phyloP scores from a whole-genome alignment of 2,797 vertebrate species.

The Leptodactylus fallax region DNA sequence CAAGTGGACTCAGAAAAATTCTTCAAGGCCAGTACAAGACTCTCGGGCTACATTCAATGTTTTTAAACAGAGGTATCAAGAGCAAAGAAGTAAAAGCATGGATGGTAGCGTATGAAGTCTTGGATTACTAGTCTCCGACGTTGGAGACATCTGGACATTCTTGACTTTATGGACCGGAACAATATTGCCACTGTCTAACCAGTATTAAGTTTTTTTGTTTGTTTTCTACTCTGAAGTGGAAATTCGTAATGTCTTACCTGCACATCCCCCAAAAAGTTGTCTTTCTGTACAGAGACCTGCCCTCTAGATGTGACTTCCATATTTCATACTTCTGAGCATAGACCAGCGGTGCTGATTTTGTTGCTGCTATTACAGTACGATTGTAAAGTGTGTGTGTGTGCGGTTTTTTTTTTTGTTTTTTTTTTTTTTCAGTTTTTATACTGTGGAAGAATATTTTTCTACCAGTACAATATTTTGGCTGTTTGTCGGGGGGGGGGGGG shows the following conservation, averaged over 20 bases:
- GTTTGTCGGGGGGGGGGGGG: neutral
- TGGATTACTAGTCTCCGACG: neutral
- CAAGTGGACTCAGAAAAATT: conserved; percentile 63
- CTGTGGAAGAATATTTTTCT: conserved; percentile 3
- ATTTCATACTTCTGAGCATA: neutral
- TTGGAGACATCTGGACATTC: too few relatives aligned
- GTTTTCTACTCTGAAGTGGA: neutral
- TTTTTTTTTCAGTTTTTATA: neutral
- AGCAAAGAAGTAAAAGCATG: conserved; percentile 73
- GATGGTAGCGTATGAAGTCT: conserved; percentile 57
- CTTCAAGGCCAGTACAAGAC: conserved; percentile 69
- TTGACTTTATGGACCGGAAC: neutral
- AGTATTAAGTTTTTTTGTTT: conserved; percentile 23
- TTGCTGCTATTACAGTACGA: conserved; percentile 9
- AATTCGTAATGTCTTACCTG: neutral
- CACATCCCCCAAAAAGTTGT: neutral
- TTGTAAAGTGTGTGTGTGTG: neutral
- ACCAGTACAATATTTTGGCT: neutral
- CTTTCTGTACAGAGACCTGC: neutral
- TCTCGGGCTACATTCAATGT: conserved; percentile 75
- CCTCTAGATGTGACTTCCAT: neutral
- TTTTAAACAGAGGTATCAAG: conserved; percentile 76
- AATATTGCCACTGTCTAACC: neutral
- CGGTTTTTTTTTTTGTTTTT: neutral
- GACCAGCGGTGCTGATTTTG: conserved; percentile 10